phyloP scores from a whole-genome alignment of 2,797 vertebrate species.

The Lophotriccus pileatus region DNA sequence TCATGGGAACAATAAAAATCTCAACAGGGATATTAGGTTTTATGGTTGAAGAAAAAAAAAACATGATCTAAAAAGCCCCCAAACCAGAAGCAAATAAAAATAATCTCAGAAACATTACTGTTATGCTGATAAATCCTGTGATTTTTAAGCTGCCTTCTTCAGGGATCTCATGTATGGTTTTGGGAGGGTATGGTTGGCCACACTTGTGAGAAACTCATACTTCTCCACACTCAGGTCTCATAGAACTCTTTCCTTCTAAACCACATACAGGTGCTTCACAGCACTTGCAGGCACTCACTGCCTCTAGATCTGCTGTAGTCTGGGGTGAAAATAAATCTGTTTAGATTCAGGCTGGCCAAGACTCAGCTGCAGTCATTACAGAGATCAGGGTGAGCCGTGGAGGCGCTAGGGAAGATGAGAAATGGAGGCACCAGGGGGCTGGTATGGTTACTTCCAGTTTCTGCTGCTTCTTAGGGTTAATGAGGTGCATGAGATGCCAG shows the following conservation, averaged over 20 bases:
- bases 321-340: background rate
- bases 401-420: background rate
- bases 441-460: background rate
- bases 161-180: background rate
- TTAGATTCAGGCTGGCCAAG: background rate
- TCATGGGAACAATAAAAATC: constrained; percentile 45
- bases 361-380: background rate
- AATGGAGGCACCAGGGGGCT: background rate
- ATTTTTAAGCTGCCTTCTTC: background rate
- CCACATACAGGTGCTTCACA: background rate
- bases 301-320: background rate
- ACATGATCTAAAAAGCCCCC: constrained; percentile 5
- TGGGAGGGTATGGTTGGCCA: background rate
- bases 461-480: background rate
- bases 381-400: background rate
- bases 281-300: background rate
- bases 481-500: background rate
- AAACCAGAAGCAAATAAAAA: constrained; percentile 59
- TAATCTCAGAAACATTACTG: constrained; percentile 27
- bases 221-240: background rate
- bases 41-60: constrained; percentile 24
- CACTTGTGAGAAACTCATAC: background rate
- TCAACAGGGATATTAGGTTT: constrained; percentile 34
- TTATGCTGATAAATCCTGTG: background rate
- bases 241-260: background rate